Evolutionary conservation across 2,113 vertebrate species (phyloP).

Genomic region (Numida meleagris): DNA sequence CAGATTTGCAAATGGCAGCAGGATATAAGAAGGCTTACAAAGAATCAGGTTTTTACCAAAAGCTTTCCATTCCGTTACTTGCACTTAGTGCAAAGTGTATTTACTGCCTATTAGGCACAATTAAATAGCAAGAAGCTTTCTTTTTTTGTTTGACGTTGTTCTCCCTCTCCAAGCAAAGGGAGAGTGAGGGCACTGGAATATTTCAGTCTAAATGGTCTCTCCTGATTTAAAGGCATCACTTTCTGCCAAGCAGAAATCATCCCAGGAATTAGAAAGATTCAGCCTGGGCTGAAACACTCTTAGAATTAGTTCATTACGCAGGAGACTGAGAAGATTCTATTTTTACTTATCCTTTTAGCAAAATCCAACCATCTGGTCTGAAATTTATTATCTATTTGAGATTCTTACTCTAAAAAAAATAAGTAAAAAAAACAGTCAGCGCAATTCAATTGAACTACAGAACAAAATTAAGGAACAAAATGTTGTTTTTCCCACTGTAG

Average conservation of each 20-base stretch:
- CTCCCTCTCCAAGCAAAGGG: background rate
- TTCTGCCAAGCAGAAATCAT: conserved; percentile 2
- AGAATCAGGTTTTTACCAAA: background rate
- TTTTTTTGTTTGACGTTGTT: background rate
- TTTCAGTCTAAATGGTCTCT: conserved; percentile 20
- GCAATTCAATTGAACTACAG: background rate
- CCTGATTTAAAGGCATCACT: background rate
- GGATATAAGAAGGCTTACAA: background rate
- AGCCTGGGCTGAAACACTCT: background rate
- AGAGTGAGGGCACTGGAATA: background rate
- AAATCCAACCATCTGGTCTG: background rate
- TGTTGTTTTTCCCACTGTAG: background rate
- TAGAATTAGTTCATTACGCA: background rate
- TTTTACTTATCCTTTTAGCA: background rate
- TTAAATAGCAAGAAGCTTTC: conserved; percentile 21
- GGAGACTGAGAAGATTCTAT: background rate
- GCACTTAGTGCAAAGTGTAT: background rate
- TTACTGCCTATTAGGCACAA: conserved; percentile 10
- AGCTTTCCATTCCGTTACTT: conserved; percentile 19
- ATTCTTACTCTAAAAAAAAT: background rate
- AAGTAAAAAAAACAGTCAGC: background rate
- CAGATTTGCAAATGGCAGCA: background rate
- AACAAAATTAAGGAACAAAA: background rate
- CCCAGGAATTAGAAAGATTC: background rate
- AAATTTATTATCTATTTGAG: background rate